Evolutionary conservation across 2,888 invertebrate genomes (phyloP), one percentile per base, ranked within the genome.

Genomic region (Tetramorium bicarinatum): DNA sequence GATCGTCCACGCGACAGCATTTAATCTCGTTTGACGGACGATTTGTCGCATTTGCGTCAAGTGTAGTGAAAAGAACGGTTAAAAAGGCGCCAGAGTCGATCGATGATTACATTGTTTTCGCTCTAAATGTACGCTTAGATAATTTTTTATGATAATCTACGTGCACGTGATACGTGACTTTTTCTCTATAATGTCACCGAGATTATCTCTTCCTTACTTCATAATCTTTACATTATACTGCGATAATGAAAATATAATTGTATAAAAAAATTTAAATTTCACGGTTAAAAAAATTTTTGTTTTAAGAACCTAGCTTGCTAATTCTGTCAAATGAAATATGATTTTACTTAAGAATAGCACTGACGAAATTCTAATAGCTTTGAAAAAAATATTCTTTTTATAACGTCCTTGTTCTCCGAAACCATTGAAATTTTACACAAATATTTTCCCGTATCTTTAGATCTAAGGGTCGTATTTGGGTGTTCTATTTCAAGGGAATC

Each of bases 21-120:
- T 83, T 83, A 83, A 74, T 87, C 81, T 76, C 41, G 74, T 86
- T 87, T 84, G 66, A 82, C 84, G 49, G 61, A 56, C 85, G 85
- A 87, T 87, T 87, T 86, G 83, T 47, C 76, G 83, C 79, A 54
- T 62, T 81, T 84, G 61, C 82, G 38, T 59, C 49, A 38, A 72
- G 47, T 56, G n/a, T 62, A 56, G 34, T 54, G 75, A 66, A 79
- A 79, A 81, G 71, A 83, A 86, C 75, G 75, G 64, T 61, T 54
- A 66, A 79, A 67, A 72, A 52, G 64, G 34, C 38, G 41, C 79
- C 52, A 15, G n/a, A 29, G 25, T 18, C 52, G 62, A 75, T 81
- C 80, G 80, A 81, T 64, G 47, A 59, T 18, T 13, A 38, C 72
- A 9, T 52, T 54, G 18, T 47, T 38, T 38, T 34, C 56, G 59